Conservation (phyloP, 2,888 invertebrate species). For the Orthosia gracilis region DNA sequence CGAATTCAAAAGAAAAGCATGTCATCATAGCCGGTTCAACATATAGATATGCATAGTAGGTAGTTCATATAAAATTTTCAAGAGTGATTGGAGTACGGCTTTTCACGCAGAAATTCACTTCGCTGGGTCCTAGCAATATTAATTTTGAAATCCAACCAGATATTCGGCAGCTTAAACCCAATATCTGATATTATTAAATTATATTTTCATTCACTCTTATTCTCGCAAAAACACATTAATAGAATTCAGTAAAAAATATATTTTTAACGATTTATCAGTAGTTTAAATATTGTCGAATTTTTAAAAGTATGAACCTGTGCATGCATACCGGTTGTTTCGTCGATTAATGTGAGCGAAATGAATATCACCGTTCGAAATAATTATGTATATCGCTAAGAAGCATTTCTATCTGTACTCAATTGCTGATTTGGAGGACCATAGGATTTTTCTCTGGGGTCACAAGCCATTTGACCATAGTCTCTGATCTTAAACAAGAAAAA, state of each 20-base stretch:
- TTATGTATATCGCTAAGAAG: neutral
- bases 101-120: conserved; percentile 27
- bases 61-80: conserved; percentile 20
- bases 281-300: neutral
- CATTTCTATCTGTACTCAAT: neutral
- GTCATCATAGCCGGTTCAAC: neutral
- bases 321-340: neutral
- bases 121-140: conserved; percentile 17
- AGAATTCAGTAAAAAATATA: neutral
- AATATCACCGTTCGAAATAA: neutral
- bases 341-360: neutral
- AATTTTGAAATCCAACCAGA: conserved; percentile 2
- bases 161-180: conserved; percentile 1
- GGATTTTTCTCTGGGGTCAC: neutral
- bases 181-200: conserved; percentile 7
- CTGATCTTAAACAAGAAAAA: neutral
- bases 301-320: neutral
- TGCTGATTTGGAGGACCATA: too few relatives aligned
- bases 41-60: conserved; percentile 3
- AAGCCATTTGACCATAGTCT: neutral
- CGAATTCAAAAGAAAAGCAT: neutral
- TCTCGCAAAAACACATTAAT: neutral
- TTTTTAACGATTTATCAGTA: neutral
- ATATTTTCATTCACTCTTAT: neutral
- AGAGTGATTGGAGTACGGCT: conserved; percentile 4